Conservation (phyloP, 2,113 vertebrate species). For the Paedocypris sp. region DNA sequence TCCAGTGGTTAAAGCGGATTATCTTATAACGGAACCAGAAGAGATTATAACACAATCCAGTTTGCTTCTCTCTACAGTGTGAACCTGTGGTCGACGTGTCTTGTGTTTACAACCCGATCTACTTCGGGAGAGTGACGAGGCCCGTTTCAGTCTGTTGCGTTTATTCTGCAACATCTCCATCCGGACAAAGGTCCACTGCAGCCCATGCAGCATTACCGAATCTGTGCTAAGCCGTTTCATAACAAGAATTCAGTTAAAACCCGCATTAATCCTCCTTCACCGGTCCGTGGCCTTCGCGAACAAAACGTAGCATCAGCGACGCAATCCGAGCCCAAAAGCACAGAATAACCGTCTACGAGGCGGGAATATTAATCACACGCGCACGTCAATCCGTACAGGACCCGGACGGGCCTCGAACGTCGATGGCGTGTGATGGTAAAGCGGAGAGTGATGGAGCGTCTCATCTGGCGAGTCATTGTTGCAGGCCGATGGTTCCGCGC, state of each 20-base stretch:
- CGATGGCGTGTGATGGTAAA: too few relatives aligned
- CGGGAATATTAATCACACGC: slow-evolving; percentile 12
- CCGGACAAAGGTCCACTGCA: background rate
- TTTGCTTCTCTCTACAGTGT: too few relatives aligned
- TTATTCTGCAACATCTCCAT: background rate
- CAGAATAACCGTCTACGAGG: background rate
- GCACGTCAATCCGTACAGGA: too few relatives aligned
- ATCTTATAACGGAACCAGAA: too few relatives aligned
- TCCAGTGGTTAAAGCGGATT: too few relatives aligned
- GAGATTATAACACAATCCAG: too few relatives aligned
- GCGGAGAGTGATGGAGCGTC: background rate
- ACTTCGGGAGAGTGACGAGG: background rate
- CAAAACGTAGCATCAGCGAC: too few relatives aligned
- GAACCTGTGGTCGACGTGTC: too few relatives aligned
- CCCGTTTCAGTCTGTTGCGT: background rate
- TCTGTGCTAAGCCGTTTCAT: slow-evolving; percentile 25
- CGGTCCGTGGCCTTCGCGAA: slow-evolving; percentile 1
- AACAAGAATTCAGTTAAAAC: slow-evolving; percentile 18
- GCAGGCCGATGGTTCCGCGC: slow-evolving; percentile 10
- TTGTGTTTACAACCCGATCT: background rate
- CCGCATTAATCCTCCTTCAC: slow-evolving; percentile 19
- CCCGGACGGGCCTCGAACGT: too few relatives aligned
- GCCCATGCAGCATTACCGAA: slow-evolving; percentile 3
- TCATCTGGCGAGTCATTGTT: slow-evolving; percentile 34
- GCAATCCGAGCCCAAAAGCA: background rate